Percentiles rank a stretch among this genome's conserved stretches.
Evolutionary conservation across 2,113 vertebrate species (phyloP).

Genomic region (Fulmarus glacialis): DNA sequence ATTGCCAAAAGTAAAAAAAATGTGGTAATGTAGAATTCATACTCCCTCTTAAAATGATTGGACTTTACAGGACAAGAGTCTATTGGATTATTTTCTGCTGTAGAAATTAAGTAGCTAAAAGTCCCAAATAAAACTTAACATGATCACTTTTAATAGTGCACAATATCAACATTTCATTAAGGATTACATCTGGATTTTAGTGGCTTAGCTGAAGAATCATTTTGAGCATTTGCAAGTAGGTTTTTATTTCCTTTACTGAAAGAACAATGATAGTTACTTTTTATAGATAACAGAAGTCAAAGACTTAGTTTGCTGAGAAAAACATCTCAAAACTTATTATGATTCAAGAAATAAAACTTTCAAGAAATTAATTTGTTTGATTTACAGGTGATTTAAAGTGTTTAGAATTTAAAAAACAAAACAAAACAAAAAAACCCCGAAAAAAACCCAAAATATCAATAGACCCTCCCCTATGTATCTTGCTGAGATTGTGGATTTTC

Average conservation of each 20-base stretch:
- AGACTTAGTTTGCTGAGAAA: background rate
- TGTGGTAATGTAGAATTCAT: background rate
- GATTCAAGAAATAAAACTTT: background rate
- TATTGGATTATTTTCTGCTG: background rate
- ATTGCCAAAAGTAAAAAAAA: background rate
- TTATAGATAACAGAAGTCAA: background rate
- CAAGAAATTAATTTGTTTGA: background rate
- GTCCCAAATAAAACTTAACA: background rate
- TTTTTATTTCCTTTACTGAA: background rate
- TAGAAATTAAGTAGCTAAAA: background rate
- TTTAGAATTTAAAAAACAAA: background rate
- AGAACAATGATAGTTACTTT: background rate
- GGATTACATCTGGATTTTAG: background rate
- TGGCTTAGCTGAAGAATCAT: background rate
- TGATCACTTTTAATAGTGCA: background rate
- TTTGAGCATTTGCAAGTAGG: background rate
- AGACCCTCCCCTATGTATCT: background rate
- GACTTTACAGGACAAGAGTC: background rate
- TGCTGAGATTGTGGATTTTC: background rate
- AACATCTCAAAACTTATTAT: background rate
- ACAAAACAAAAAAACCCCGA: no score
- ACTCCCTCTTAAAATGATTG: background rate
- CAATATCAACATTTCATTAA: background rate
- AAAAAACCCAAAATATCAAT: no score
- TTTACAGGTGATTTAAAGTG: background rate